Base-by-base conservation (phyloP, 2,888 invertebrate species). In the Mechanitis mazaeus region DNA sequence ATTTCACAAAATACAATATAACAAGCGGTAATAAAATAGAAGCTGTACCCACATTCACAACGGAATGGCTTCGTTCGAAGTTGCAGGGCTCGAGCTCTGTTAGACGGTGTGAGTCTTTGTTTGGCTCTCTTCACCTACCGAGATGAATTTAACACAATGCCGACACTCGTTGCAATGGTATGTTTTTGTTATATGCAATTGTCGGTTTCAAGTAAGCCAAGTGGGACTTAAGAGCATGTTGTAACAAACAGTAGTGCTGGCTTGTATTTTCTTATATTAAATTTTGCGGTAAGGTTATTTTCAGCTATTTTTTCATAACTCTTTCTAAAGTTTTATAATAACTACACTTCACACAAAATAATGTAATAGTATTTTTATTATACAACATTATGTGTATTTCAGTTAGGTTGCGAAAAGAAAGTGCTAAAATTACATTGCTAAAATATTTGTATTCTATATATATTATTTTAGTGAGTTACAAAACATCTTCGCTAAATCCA, bases 401-500 rank as follows among this genome's bases (percentile, higher is more conserved):
- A 42, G 9, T 42, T 42, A 42, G 9, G 6, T 1, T 6, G 7
- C 7, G 3, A 42, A 9, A 9, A 42, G 9, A 42, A 42, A 35
- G 6, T 2, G 3, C 1, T 35, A 2, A 5, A 2, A 5, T 35
- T 35, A 20, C 20, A 5, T 35, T 35, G 35, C 6, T 35, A 35
- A 35, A 35, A 5, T 6, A 6, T 3, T 35, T 42, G 7, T 42
- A 9, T 42, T 42, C 2, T 50, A 31, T 50, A 31, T 6, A 50
- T 50, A 50, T 50, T 50, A 50, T 7, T 42, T 42, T 31, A 50
- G 50, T 3, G 31, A 50, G 50, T 6, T 2, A 31, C 47, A 50
- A 50, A 42, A 50, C 50, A 50, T 50, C 31, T 50, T 50, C 31
- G 31, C 50, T 68, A 72, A 76, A 50, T 31, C 31, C 50, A 50